These are phyloP conservation scores for Pterostichus madidus DNA, from an alignment of 2,888 invertebrate genomes.

Conservation along the genomic window DNA sequence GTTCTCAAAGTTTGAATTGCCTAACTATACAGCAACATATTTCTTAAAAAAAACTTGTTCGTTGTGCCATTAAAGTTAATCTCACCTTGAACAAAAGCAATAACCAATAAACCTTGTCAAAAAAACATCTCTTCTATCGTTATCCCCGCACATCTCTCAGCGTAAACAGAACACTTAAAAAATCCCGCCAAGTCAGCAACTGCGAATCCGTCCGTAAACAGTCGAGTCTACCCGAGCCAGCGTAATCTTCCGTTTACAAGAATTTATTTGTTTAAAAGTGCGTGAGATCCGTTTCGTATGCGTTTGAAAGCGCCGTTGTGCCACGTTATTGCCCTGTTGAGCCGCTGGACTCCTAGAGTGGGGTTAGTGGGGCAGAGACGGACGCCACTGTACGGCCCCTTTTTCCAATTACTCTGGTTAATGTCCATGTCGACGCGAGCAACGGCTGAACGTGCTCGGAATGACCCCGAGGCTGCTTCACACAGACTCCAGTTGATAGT, in stretches of 20 bases:
- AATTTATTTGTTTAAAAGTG: conserved; percentile 67
- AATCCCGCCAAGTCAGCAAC: conserved; percentile 60
- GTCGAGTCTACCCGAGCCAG: conserved; percentile 33
- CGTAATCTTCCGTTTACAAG: conserved; percentile 65
- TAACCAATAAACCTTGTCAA: conserved; percentile 46
- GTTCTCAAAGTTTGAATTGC: not conserved
- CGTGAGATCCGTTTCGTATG: conserved; percentile 47
- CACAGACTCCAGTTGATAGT: conserved; percentile 42
- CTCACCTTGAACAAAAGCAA: conserved; percentile 24
- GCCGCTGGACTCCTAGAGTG: conserved; percentile 10
- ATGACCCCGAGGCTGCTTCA: conserved; percentile 34
- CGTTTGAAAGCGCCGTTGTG: conserved; percentile 18
- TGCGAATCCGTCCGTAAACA: conserved; percentile 1
- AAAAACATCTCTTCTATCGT: conserved; percentile 31
- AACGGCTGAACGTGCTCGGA: conserved; percentile 60
- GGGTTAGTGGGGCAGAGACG: conserved; percentile 57
- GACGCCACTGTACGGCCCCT: conserved; percentile 55
- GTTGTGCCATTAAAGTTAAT: conserved; percentile 21
- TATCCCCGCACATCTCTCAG: conserved; percentile 25
- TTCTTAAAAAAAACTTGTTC: conserved; percentile 14
- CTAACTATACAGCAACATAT: not conserved
- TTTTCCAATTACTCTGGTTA: conserved; percentile 67
- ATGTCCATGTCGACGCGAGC: conserved; percentile 64
- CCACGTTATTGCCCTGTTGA: conserved; percentile 60
- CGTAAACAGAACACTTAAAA: conserved; percentile 65